Evolutionary conservation across 2,797 vertebrate genomes (phyloP), one percentile per base, ranked within the genome.

Genomic region (Halcyon leucocephala): DNA sequence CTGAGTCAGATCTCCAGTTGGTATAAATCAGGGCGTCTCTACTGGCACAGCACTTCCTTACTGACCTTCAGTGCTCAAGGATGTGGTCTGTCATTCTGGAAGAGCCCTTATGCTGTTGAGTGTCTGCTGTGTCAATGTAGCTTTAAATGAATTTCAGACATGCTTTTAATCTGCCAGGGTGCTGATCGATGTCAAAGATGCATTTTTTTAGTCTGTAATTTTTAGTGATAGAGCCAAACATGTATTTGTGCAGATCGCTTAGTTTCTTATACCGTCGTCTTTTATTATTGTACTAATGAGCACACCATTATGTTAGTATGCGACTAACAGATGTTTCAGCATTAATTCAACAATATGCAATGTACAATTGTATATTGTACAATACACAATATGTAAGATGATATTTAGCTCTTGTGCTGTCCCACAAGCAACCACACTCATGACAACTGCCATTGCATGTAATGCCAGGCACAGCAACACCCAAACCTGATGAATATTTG

Each of bases 371-470:
- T 39, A 39, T 39, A 39, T 39, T 39, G 37, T 39, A 4, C n/a
- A 48, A n/a, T 41, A 44, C 24, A 12, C 7, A 44, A 28, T 46
- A 26, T 7, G 3, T 41, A 39, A 65, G 37, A 22, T 19, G n/a
- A 12, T 54, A 1, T 72, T 84, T 84, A 49, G 6, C 9, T 78
- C 10, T 74, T 78, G 9, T 4, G 14, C 12, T 61, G 28, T 76
- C 54, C 25, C 22, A 5, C 9, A 58, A 49, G 21, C 16, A 58
- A 28, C 48, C 14, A 3, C 8, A 14, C 26, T 82, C 57, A 7
- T 10, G 14, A 10, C 4, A 12, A 26, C 31, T 64, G 44, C 20
- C 4, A 10, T 54, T 80, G 8, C 5, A 14, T 0, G 0, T 61
- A 31, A 29, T n/a, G 13, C 26, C 7, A 3, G 29, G 22, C 9